Percentiles rank a stretch among this genome's conserved stretches.
Conservation (phyloP, 2,113 vertebrate genomes). For the Pterocles burchelli region DNA sequence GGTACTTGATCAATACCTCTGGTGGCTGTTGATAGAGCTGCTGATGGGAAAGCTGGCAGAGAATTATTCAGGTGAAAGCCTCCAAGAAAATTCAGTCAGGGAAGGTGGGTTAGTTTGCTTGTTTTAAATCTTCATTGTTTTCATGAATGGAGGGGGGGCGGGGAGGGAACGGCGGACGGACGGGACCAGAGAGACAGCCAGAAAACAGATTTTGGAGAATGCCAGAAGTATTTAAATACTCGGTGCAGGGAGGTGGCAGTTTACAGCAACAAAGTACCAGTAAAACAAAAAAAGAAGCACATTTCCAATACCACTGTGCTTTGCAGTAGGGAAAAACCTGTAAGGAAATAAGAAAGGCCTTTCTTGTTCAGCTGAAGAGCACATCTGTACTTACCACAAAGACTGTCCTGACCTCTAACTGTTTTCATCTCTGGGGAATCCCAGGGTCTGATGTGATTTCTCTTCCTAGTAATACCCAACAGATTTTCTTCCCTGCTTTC, state of each 20-base stretch:
- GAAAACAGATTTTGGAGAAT: neutral
- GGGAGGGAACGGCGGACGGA: too few species aligned
- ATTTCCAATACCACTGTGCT: neutral
- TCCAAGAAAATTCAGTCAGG: neutral
- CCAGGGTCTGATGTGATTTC: neutral
- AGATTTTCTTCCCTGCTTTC: neutral
- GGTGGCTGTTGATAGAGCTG: slow-evolving; percentile 9
- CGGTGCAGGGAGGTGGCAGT: neutral
- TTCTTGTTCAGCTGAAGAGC: slow-evolving; percentile 6
- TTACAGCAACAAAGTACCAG: neutral
- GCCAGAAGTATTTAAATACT: neutral
- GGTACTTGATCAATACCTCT: slow-evolving; percentile 38
- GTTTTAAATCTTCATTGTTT: neutral
- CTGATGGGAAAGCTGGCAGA: neutral
- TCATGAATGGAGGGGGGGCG: neutral
- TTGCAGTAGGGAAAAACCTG: neutral
- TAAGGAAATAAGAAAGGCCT: neutral
- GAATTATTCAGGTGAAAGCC: slow-evolving; percentile 30
- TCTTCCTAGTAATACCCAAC: slow-evolving; percentile 10
- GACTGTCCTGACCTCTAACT: slow-evolving; percentile 5
- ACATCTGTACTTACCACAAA: neutral
- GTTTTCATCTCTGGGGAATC: neutral
- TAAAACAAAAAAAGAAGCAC: neutral
- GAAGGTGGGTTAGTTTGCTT: neutral
- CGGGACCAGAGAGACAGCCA: neutral